These are phyloP conservation scores for Epistrophe grossulariae DNA, from an alignment of 2,888 invertebrate species.

Conservation along the genomic window DNA sequence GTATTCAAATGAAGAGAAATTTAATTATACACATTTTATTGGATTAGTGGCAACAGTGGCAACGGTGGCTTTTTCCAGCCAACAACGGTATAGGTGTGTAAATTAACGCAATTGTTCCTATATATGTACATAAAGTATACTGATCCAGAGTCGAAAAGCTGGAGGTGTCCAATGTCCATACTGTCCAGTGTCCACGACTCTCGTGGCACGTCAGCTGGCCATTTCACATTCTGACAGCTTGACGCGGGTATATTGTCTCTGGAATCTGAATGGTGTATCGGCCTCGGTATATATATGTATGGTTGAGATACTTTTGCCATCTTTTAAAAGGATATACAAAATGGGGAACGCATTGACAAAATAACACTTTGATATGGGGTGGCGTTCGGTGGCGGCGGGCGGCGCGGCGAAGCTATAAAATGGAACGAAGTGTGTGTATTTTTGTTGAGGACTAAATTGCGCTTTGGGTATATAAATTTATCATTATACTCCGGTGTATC, in stretches of 20 bases:
- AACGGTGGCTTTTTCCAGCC: constrained; percentile 58
- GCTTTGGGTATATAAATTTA: constrained; percentile 30
- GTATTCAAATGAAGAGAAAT: constrained; percentile 84
- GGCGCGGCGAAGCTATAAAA: neutral
- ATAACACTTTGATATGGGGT: constrained; percentile 27
- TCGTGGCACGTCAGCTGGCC: constrained; percentile 47
- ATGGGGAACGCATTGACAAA: constrained; percentile 58
- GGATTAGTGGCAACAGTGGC: constrained; percentile 80
- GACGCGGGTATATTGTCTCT: constrained; percentile 63
- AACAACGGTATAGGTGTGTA: constrained; percentile 76
- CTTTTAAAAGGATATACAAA: constrained; percentile 41
- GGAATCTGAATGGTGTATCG: constrained; percentile 11
- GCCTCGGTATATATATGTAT: neutral
- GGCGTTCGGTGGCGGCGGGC: neutral
- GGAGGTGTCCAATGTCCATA: constrained; percentile 47
- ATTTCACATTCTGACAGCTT: constrained; percentile 74
- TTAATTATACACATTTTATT: constrained; percentile 84
- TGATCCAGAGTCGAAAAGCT: constrained; percentile 22
- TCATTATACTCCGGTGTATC: constrained; percentile 39
- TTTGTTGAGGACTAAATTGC: constrained; percentile 29
- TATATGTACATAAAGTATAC: neutral
- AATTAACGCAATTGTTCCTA: constrained; percentile 74
- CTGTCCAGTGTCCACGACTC: constrained; percentile 44
- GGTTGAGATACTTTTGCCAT: constrained; percentile 49
- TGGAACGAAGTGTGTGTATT: constrained; percentile 5